phyloP scores from a whole-genome alignment of 2,888 invertebrate species.

The Celastrina argiolus region DNA sequence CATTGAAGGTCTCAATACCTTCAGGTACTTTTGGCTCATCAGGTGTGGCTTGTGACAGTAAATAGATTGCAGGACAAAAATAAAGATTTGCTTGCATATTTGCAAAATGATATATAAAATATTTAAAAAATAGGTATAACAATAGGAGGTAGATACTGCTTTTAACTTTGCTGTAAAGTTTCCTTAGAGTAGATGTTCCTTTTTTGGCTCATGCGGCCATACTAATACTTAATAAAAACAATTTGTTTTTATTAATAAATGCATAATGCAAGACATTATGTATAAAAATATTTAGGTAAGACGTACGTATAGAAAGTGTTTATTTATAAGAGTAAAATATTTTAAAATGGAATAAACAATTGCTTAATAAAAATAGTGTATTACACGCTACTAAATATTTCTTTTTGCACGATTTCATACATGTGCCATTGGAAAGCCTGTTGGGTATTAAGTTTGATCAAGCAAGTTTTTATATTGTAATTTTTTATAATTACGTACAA shows the following conservation, averaged over 20 bases:
- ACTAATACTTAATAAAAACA: neutral
- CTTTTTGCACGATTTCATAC: neutral
- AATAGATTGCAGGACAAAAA: neutral
- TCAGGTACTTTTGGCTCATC: neutral
- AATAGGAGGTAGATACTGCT: neutral
- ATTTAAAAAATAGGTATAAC: neutral
- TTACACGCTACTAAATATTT: too few species aligned
- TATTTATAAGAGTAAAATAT: too few species aligned
- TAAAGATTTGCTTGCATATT: neutral
- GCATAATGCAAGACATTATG: too few species aligned
- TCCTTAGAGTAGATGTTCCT: neutral
- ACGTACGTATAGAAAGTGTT: neutral
- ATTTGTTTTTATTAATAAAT: neutral
- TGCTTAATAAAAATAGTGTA: neutral
- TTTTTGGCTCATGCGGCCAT: neutral
- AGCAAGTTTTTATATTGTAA: neutral
- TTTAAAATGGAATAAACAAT: neutral
- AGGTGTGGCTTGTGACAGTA: neutral
- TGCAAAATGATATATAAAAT: neutral
- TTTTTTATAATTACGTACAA: neutral
- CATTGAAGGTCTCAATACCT: constrained; percentile 40
- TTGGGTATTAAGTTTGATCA: neutral
- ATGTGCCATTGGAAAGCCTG: neutral
- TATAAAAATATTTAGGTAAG: neutral
- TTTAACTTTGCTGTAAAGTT: neutral